These are phyloP conservation scores for Lithobius niger DNA, from an alignment of 1,140 invertebrate genomes.

Conservation along the genomic window DNA sequence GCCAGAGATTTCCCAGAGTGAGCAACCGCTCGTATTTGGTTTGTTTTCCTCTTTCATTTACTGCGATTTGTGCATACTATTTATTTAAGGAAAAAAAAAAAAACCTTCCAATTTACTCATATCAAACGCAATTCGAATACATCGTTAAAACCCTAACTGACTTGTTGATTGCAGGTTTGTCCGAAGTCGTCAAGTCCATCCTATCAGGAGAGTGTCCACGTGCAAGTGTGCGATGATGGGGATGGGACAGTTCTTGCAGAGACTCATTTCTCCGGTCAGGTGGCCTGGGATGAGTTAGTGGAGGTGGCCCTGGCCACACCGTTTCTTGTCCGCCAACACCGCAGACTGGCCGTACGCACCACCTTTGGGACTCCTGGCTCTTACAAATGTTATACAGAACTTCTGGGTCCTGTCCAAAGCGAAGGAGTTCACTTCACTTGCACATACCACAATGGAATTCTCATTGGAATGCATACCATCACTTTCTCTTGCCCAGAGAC, in stretches of 20 bases:
- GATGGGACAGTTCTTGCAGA: conserved; percentile 3
- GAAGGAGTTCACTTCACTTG: conserved; percentile 12
- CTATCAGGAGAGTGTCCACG: conserved; percentile 3
- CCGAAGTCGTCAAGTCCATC: background rate
- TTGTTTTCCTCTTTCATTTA: too few relatives aligned
- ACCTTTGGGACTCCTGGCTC: conserved; percentile 7
- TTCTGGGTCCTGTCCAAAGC: conserved; percentile 8
- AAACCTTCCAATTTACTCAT: too few relatives aligned
- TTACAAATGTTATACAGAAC: conserved; percentile 9
- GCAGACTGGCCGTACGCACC: background rate
- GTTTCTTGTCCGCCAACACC: background rate
- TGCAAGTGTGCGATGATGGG: conserved; percentile 5
- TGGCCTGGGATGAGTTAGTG: conserved; percentile 8
- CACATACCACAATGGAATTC: conserved; percentile 11
- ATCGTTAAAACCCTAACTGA: too few relatives aligned
- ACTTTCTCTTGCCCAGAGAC: conserved; percentile 7
- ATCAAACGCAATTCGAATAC: too few relatives aligned
- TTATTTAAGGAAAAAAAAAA: too few relatives aligned
- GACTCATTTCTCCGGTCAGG: conserved; percentile 1
- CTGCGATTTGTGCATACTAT: too few relatives aligned
- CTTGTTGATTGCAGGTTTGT: background rate
- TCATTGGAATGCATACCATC: conserved; percentile 10
- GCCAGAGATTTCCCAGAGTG: too few relatives aligned
- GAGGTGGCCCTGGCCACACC: conserved; percentile 6
- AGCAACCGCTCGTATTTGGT: too few relatives aligned